Percentiles rank a stretch among this genome's conserved stretches.
Evolutionary conservation across 2,888 invertebrate species (phyloP).

Genomic region (Sinotaia quadrata): DNA sequence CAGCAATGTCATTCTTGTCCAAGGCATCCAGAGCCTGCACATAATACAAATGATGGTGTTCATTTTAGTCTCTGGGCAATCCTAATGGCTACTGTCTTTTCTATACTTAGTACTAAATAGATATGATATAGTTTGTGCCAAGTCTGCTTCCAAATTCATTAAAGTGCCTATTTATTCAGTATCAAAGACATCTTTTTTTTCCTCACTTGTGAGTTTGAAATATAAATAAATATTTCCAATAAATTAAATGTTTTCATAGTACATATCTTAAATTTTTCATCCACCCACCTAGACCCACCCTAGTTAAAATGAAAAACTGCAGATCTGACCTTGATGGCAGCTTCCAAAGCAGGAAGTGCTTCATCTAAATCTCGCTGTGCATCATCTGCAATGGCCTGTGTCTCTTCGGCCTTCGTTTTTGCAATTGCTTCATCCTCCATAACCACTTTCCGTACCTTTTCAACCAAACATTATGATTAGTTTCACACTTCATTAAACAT

Average conservation of each 20-base stretch:
- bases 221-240: background rate
- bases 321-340: slow-evolving; percentile 80
- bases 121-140: no score
- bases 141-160: no score
- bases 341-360: slow-evolving; percentile 88
- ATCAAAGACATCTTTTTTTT: background rate
- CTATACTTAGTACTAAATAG: no score
- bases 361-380: slow-evolving; percentile 87
- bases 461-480: no score
- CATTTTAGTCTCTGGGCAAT: background rate
- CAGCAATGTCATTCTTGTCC: slow-evolving; percentile 92
- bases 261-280: no score
- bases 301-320: no score
- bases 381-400: slow-evolving; percentile 87
- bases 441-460: slow-evolving; percentile 80
- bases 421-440: slow-evolving; percentile 87
- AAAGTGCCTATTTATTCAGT: no score
- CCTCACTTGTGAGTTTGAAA: background rate
- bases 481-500: no score
- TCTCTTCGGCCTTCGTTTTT: slow-evolving; percentile 88
- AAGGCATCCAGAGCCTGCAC: slow-evolving; percentile 82
- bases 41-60: background rate
- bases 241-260: no score
- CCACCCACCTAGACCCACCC: no score
- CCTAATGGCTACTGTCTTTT: no score